These are phyloP conservation scores for Drosophila hawaiiensis DNA, from an alignment of 2,888 invertebrate genomes.

Conservation along the genomic window DNA sequence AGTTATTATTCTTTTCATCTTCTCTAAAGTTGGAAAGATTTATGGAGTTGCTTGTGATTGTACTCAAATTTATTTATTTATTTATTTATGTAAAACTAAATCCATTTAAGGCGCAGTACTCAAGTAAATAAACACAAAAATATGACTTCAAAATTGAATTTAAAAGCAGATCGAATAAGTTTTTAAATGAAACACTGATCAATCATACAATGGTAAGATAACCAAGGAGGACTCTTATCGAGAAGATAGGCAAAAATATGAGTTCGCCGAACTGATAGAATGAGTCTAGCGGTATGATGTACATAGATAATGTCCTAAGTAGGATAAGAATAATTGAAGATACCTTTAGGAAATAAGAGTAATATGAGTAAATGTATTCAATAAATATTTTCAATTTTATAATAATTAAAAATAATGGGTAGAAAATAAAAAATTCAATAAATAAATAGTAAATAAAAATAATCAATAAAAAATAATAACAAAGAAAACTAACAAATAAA, in stretches of 20 bases:
- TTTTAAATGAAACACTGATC: background rate
- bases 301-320: background rate
- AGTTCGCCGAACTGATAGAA: background rate
- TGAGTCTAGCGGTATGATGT: background rate
- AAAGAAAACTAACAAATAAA: background rate
- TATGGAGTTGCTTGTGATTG: background rate
- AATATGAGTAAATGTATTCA: background rate
- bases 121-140: background rate
- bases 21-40: background rate
- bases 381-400: background rate
- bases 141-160: background rate
- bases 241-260: no score
- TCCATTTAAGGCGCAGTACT: background rate
- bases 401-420: background rate
- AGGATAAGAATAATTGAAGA: background rate
- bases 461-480: background rate
- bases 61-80: background rate
- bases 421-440: background rate
- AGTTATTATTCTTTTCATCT: background rate
- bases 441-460: background rate
- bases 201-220: background rate
- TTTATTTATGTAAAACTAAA: background rate
- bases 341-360: background rate
- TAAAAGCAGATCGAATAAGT: background rate
- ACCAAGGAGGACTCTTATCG: background rate